These are phyloP conservation scores for Norana najaformis DNA, from an alignment of 2,888 invertebrate genomes.

Conservation along the genomic window DNA sequence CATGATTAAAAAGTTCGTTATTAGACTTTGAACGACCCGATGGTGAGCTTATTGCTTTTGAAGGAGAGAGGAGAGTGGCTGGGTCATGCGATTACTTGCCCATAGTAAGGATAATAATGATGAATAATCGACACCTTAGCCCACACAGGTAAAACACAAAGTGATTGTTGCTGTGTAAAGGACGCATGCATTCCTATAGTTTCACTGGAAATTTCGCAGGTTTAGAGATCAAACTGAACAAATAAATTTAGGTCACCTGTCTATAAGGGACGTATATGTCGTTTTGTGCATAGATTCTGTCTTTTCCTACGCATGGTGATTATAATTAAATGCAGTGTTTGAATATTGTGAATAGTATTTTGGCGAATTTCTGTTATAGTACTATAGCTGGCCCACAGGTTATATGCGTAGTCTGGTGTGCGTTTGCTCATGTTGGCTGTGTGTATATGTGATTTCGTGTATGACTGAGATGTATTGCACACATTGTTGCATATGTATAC, in stretches of 20 bases:
- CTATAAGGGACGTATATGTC: neutral
- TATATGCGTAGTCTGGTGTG: too few relatives aligned
- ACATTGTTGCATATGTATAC: too few relatives aligned
- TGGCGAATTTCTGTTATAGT: too few relatives aligned
- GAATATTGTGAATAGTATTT: neutral
- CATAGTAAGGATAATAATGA: neutral
- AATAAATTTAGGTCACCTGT: neutral
- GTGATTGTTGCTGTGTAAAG: too few relatives aligned
- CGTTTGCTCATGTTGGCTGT: too few relatives aligned
- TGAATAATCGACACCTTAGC: neutral
- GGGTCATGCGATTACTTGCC: neutral
- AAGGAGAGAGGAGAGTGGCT: neutral
- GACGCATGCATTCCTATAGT: neutral
- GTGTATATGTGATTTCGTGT: too few relatives aligned
- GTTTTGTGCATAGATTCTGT: neutral
- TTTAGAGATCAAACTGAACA: neutral
- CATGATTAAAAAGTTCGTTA: neutral
- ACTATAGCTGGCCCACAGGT: too few relatives aligned
- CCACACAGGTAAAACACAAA: neutral
- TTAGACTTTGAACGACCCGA: neutral
- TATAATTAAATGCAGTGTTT: neutral
- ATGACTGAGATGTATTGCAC: too few relatives aligned
- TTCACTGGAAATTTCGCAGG: neutral
- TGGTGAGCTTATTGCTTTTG: neutral
- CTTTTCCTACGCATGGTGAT: neutral